Base-by-base conservation (phyloP, 2,888 invertebrate genomes). In the Trachelus tabidus region DNA sequence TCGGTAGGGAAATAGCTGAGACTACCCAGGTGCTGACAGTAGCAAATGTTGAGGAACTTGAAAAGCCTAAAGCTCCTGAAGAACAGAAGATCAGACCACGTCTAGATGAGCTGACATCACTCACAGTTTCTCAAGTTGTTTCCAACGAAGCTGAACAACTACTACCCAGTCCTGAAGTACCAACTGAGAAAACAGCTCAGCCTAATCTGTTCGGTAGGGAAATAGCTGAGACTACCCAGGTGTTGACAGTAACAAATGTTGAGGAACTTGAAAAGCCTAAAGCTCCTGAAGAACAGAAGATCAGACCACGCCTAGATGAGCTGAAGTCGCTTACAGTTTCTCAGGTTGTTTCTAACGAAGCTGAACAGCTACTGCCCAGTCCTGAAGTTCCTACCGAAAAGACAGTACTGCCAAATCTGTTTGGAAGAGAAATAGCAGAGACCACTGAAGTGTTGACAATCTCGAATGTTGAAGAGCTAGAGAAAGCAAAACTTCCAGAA, bases 161-260 rank as follows among this genome's bases (percentile, higher is more conserved):
- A 12, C 77, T 88, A 40, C 76, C 73, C 0, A 77, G 68, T 40
- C 75, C 69, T 23, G 77, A 83, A 76, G 77, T 83, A 73, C 85
- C 84, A 1, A 76, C n/a, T 11, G 76, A 79, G 56, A 87, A 85
- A 30, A 87, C 82, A 40, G 90, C 90, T 12, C 84, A 85, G 79
- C 86, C 90, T 31, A 83, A 81, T 37, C 78, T 90, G 6, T 79
- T 79, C 0, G 89, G 91, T 11, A 88, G 91, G 84, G 92, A 92
- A 83, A 88, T 91, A 75, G 91, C 92, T 11, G 89, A 92, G 85
- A 90, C 91, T 73, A 85, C 89, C 34, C 91, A 92, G 85, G 86
- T 92, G 3, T 78, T 89, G 30, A 81, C 86, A 75, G 81, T 84
- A 23, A 78, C 80, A n/a, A 87, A 80, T 34, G 83, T 85, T 0